phyloP scores from a whole-genome alignment of 2,797 vertebrate species.

The Sebastes cheni region DNA sequence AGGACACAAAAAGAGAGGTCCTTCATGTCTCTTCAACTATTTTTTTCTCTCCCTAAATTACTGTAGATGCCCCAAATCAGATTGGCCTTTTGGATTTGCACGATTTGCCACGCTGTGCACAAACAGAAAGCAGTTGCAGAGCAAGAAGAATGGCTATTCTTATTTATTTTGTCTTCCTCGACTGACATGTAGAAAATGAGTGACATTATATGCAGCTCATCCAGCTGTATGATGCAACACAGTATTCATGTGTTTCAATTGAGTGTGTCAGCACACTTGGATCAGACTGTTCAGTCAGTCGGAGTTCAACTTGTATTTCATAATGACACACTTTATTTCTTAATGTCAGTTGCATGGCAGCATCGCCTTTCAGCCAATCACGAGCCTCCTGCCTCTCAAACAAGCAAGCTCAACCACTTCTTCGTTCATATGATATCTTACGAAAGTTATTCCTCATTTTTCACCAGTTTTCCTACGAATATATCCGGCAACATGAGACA shows the following conservation, averaged over 20 bases:
- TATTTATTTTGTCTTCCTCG: background rate
- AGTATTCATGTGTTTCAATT: background rate
- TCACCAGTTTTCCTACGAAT: too few relatives aligned
- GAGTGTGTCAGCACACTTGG: background rate
- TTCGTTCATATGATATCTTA: too few relatives aligned
- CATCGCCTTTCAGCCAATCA: background rate
- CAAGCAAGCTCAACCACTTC: background rate
- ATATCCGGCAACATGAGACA: fast-evolving
- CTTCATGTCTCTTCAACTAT: constrained; percentile 14
- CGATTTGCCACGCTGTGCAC: constrained; percentile 28
- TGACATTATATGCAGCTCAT: constrained; percentile 5
- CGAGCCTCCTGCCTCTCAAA: background rate
- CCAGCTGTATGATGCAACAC: constrained; percentile 5
- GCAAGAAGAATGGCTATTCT: background rate
- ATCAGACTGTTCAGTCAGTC: background rate
- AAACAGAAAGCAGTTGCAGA: constrained; percentile 3
- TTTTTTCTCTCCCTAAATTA: background rate
- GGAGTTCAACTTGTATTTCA: background rate
- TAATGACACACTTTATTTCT: background rate
- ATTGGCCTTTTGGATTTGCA: constrained; percentile 14
- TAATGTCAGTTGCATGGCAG: background rate
- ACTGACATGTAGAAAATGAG: background rate
- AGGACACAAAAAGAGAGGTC: constrained; percentile 18
- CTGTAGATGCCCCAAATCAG: constrained; percentile 3
- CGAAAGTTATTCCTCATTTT: too few relatives aligned